These are phyloP conservation scores for Achatina immaculata DNA, from an alignment of 1,140 invertebrate genomes.

Conservation along the genomic window DNA sequence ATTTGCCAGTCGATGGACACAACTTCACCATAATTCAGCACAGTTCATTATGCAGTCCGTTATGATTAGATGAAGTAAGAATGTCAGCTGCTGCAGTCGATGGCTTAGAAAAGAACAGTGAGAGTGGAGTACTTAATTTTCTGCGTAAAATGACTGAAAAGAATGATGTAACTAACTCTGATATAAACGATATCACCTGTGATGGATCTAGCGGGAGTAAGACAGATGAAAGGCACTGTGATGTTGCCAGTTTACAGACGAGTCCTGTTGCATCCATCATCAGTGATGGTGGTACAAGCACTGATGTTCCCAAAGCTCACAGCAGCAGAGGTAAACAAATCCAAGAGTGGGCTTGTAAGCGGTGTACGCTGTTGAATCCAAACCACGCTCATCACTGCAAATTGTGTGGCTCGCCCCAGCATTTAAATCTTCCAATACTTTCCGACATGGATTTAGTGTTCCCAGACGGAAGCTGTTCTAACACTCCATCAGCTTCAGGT, in stretches of 20 bases:
- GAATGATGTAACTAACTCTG: not conserved
- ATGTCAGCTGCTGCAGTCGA: not conserved
- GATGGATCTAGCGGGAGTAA: not conserved
- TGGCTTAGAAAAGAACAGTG: not conserved
- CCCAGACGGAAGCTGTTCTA: not conserved
- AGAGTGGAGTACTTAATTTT: not conserved
- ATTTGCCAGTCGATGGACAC: too few relatives aligned
- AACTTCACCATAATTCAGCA: too few relatives aligned
- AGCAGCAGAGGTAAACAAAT: not conserved
- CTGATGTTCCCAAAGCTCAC: not conserved
- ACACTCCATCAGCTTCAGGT: not conserved
- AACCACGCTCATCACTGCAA: constrained; percentile 37
- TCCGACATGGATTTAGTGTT: not conserved
- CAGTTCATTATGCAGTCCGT: not conserved
- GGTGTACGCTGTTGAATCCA: constrained; percentile 51
- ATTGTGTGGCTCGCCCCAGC: constrained; percentile 56
- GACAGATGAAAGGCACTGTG: not conserved
- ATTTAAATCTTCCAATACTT: constrained; percentile 51
- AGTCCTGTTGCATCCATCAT: not conserved
- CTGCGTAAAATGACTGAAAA: not conserved
- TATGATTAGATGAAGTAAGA: not conserved
- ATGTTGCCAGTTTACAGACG: not conserved
- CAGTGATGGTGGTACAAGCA: not conserved
- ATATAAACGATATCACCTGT: not conserved
- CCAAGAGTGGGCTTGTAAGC: constrained; percentile 44